Evolutionary conservation across 2,888 invertebrate species (phyloP).

Genomic region (Dasypogon diadema): DNA sequence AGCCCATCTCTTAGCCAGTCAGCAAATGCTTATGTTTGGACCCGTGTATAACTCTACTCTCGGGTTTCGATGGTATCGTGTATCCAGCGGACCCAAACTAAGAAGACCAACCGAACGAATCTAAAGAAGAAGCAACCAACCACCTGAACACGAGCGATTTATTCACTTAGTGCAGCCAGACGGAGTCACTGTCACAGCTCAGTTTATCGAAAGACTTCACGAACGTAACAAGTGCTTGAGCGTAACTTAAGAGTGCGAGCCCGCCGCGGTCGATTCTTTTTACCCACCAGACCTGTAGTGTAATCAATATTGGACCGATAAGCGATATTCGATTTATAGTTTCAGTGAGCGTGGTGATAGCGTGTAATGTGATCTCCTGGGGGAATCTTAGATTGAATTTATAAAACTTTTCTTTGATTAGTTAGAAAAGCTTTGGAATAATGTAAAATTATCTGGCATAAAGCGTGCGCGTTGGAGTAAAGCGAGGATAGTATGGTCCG

Average conservation of each 20-base stretch:
- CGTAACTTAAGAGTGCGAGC: conserved; percentile 2
- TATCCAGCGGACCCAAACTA: conserved; percentile 6
- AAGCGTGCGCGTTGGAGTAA: conserved; percentile 32
- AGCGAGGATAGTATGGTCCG: conserved; percentile 7
- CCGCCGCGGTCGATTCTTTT: conserved; percentile 11
- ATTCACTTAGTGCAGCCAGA: conserved; percentile 29
- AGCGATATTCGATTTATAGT: conserved; percentile 1
- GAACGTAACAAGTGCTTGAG: conserved; percentile 52
- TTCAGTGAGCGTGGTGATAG: conserved; percentile 8
- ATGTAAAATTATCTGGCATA: conserved; percentile 33
- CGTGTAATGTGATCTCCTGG: conserved; percentile 9
- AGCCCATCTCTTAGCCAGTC: conserved; percentile 1
- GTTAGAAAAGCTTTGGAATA: not conserved
- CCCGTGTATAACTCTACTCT: conserved; percentile 25
- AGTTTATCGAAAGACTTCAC: conserved; percentile 55
- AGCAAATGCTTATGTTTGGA: conserved; percentile 25
- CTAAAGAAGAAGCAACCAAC: conserved; percentile 31
- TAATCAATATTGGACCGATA: conserved; percentile 1
- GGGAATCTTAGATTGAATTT: not conserved
- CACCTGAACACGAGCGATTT: conserved; percentile 52
- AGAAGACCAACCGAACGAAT: conserved; percentile 34
- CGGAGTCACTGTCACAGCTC: conserved; percentile 20
- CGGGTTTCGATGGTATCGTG: conserved; percentile 12
- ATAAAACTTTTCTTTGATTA: conserved; percentile 15
- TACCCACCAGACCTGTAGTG: not conserved